Conservation (phyloP, 2,888 invertebrate species). For the Encarsia formosa region DNA sequence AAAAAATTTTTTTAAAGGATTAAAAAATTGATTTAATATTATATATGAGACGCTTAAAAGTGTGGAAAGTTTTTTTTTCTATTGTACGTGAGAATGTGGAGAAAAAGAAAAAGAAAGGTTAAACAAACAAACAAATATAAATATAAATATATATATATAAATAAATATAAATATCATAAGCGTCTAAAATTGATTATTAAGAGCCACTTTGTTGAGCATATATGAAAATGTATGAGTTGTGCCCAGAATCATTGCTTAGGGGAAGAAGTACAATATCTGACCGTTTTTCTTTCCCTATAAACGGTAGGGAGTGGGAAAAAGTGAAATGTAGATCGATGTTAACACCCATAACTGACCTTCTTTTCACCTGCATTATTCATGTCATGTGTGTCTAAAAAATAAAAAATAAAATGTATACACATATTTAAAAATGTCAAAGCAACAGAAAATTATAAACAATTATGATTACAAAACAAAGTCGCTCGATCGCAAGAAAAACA, state of each 20-base stretch:
- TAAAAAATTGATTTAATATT: too few relatives aligned
- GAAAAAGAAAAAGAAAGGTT: not conserved
- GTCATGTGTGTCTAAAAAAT: constrained; percentile 13
- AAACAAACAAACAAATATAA: not conserved
- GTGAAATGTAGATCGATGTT: constrained; percentile 8
- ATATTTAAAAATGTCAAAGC: constrained; percentile 13
- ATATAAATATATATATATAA: too few relatives aligned
- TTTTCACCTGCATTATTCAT: constrained; percentile 18
- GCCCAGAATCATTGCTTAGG: too few relatives aligned
- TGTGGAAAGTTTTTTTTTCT: constrained; percentile 13
- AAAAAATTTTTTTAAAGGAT: too few relatives aligned
- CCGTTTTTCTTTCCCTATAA: too few relatives aligned
- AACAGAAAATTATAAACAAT: constrained; percentile 1
- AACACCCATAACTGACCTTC: constrained; percentile 9
- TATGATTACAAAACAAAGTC: not conserved
- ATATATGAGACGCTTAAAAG: constrained; percentile 8
- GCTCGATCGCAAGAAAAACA: too few relatives aligned
- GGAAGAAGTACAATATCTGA: too few relatives aligned
- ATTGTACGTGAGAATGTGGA: constrained; percentile 3
- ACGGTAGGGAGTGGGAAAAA: too few relatives aligned
- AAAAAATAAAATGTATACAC: not conserved
- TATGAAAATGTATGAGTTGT: too few relatives aligned
- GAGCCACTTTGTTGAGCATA: too few relatives aligned
- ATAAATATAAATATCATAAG: too few relatives aligned
- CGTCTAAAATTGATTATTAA: too few relatives aligned